Evolutionary conservation across 2,888 invertebrate genomes (phyloP), one percentile per base, ranked within the genome.

Genomic region (Platycnemis pennipes): DNA sequence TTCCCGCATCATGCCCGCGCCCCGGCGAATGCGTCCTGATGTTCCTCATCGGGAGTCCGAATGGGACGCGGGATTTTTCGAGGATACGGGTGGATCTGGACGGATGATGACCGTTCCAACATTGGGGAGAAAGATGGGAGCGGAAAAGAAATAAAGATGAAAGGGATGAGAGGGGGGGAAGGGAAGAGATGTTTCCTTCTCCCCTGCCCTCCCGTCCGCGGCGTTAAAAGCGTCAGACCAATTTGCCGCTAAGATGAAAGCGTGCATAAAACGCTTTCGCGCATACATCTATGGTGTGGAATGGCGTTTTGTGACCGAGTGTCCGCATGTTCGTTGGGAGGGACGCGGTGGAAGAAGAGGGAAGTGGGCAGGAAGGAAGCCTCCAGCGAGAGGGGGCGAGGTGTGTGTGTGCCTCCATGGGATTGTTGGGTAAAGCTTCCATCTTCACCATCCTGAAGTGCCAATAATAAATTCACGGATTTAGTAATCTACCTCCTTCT

Each of bases 161-260:
- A n/a, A n/a, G n/a, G n/a, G n/a, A n/a, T n/a, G n/a, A 63, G 63
- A n/a, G 8, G 26, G 63, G 63, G 26, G n/a, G n/a, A n/a, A n/a
- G n/a, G 13, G 49, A n/a, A 26, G 63, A 22, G 3, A 26, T 63
- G 4, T n/a, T n/a, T 63, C 63, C 22, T n/a, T 63, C 63, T n/a
- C 22, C 63, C 22, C 31, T 69, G 8, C 37, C 37, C 37, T 11
- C 37, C 77, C 77, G 13, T 77, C 37, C 1, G 37, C 37, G 77
- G 77, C 77, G 13, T 77, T 77, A 77, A 77, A 37, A 77, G 77
- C 77, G 37, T 31, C 77, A 37, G 77, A 77, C 37, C 77, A 77
- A 77, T 77, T 77, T 77, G 77, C 77, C 77, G 31, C 37, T 77
- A 77, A 77, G 77, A 77, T 77, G 77, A 77, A 77, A 77, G 77